A percentile compares a stretch with the other conserved stretches of the same genome.
Evolutionary conservation across 64 coral and sea anemone species (phyloP).

Genomic region (Montipora efflorescens): DNA sequence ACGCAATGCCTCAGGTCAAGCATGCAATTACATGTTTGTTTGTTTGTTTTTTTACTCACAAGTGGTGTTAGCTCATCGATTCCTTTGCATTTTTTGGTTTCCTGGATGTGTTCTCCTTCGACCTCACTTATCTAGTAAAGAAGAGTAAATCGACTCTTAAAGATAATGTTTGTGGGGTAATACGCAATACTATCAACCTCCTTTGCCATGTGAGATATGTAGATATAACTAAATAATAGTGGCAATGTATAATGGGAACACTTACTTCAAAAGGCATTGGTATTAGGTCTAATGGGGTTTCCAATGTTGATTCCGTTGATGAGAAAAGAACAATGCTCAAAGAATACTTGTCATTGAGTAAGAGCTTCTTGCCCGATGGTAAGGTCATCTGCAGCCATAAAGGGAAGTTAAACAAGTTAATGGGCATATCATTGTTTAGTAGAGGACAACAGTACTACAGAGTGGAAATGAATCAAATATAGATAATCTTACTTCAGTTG

Average conservation of each 20-base stretch:
- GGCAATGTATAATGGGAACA: neutral
- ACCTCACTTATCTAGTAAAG: neutral
- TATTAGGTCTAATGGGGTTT: neutral
- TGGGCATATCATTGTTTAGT: too few relatives aligned
- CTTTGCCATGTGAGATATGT: neutral
- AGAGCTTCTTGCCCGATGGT: neutral
- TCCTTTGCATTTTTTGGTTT: neutral
- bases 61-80: neutral
- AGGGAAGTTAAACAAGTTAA: neutral
- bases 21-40: too few relatives aligned
- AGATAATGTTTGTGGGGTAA: neutral
- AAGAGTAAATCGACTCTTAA: neutral
- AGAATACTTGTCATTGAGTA: neutral
- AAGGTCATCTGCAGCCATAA: neutral
- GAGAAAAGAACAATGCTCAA: neutral
- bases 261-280: neutral
- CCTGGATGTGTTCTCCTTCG: neutral
- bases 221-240: neutral
- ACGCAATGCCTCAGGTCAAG: neutral
- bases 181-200: neutral
- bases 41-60: neutral
- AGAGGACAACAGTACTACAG: too few relatives aligned
- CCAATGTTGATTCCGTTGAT: neutral
- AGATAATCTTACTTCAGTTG: too few relatives aligned
- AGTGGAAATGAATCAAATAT: too few relatives aligned